Evolutionary conservation across 2,113 vertebrate genomes (phyloP).

Genomic region (Typhlomys cinereus): DNA sequence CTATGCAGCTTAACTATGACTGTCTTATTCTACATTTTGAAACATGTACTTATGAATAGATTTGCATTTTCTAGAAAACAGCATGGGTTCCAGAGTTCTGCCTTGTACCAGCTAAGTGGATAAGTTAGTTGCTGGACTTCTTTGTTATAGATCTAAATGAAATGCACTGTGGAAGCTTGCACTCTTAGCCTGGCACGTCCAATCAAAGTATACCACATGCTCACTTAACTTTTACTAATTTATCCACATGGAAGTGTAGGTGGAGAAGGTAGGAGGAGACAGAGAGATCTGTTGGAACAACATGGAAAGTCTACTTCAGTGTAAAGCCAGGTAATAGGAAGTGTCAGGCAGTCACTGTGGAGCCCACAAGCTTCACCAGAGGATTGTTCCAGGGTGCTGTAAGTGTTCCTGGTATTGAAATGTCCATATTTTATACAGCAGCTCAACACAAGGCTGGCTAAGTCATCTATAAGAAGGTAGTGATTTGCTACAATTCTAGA

Average conservation of each 20-base stretch:
- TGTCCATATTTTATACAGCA: not conserved
- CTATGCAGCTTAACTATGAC: not conserved
- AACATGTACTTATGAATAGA: not conserved
- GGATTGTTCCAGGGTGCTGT: no score
- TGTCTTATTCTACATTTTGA: not conserved
- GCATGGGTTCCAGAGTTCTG: not conserved
- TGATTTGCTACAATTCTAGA: not conserved
- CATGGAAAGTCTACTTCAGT: no score
- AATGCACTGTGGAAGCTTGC: not conserved
- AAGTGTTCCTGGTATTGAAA: not conserved
- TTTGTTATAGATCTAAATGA: not conserved
- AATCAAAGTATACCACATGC: not conserved
- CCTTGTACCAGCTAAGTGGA: not conserved
- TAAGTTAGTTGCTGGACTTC: not conserved
- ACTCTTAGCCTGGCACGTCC: no score
- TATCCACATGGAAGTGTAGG: not conserved
- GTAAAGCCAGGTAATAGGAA: not conserved
- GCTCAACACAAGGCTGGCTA: not conserved
- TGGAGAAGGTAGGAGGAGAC: not conserved
- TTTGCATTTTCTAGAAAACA: not conserved
- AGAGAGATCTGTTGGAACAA: not conserved
- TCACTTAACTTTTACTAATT: not conserved
- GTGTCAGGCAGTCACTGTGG: no score
- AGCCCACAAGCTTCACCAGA: not conserved
- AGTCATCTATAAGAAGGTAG: not conserved